phyloP scores from a whole-genome alignment of 2,888 invertebrate genomes.

The Sabatieria punctata region DNA sequence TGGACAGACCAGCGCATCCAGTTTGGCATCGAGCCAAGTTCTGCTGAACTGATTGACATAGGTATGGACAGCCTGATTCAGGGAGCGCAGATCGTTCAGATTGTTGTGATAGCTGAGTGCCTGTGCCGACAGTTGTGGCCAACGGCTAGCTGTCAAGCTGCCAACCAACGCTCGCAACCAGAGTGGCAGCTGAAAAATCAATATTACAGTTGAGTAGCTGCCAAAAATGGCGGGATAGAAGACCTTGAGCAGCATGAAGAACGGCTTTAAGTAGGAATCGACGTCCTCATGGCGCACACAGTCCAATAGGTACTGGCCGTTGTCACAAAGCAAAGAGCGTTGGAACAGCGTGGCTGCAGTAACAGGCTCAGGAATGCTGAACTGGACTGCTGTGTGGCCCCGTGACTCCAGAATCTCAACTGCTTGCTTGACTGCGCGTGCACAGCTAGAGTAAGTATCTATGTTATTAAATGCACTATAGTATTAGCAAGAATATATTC shows the following conservation, averaged over 20 bases:
- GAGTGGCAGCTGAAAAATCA: no score
- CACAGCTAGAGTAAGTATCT: no score
- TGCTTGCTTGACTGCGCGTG: neutral
- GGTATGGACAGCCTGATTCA: constrained; percentile 20
- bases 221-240: neutral
- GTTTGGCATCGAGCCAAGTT: constrained; percentile 14
- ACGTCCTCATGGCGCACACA: constrained; percentile 20
- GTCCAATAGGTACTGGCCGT: constrained; percentile 3
- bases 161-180: neutral
- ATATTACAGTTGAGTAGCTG: neutral
- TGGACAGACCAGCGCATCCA: constrained; percentile 33
- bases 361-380: neutral
- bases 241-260: constrained; percentile 18
- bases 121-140: neutral
- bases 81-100: constrained; percentile 17
- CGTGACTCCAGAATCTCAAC: neutral
- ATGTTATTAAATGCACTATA: no score
- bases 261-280: constrained; percentile 20
- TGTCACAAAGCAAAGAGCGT: constrained; percentile 1
- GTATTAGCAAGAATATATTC: no score
- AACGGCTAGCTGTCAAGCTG: neutral
- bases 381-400: neutral
- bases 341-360: neutral
- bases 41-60: constrained; percentile 16
- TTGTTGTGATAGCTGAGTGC: constrained; percentile 10